A percentile compares a stretch with the other conserved stretches of the same genome.
Evolutionary conservation across 2,797 vertebrate species (phyloP).

Genomic region (Clarias fuscus): DNA sequence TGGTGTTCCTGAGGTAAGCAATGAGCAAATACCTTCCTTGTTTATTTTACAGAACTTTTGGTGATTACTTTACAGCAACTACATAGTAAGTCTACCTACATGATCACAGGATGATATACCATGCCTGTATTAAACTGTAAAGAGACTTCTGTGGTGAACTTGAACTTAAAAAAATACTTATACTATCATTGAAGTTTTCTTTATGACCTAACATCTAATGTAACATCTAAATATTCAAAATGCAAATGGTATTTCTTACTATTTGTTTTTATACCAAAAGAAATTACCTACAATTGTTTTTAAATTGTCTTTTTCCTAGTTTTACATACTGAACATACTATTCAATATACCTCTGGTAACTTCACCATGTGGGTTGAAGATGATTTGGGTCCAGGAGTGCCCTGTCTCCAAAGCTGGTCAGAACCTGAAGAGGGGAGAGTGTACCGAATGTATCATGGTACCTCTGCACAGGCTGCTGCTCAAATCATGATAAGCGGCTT

Average conservation of each 20-base stretch:
- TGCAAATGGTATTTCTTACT: constrained; percentile 4
- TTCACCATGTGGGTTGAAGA: no score
- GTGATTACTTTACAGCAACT: background rate
- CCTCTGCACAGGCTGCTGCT: no score
- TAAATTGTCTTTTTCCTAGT: background rate
- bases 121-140: background rate
- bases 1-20: background rate
- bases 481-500: constrained; percentile 13
- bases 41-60: background rate
- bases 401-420: no score
- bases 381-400: no score
- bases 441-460: no score
- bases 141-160: background rate
- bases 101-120: background rate
- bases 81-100: background rate
- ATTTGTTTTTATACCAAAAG: background rate
- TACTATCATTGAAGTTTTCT: background rate
- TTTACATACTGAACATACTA: no score
- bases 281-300: background rate
- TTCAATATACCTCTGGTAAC: no score
- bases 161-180: background rate
- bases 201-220: background rate
- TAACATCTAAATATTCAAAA: constrained; percentile 48
- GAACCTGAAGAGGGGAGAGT: no score
- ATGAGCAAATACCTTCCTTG: background rate